phyloP scores from a whole-genome alignment of 2,797 vertebrate genomes.

The Anabacerthia variegaticeps region DNA sequence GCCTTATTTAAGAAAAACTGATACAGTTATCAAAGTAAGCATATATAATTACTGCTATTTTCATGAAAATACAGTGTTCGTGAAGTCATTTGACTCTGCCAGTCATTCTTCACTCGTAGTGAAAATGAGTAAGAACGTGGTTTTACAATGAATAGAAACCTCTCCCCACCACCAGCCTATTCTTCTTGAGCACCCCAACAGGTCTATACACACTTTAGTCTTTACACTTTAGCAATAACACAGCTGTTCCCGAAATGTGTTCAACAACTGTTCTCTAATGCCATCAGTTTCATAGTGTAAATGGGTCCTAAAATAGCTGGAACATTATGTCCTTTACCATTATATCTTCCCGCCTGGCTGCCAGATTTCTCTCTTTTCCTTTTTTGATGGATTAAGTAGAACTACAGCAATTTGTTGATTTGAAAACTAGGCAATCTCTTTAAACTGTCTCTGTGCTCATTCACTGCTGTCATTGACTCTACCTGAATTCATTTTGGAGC shows the following conservation, averaged over 20 bases:
- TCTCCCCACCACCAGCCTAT: not conserved
- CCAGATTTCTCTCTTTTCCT: constrained; percentile 44
- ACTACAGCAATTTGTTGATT: constrained; percentile 54
- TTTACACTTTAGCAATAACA: constrained; percentile 34
- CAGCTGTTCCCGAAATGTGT: constrained; percentile 45
- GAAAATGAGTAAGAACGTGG: not conserved
- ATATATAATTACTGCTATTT: not conserved
- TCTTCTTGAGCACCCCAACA: not conserved
- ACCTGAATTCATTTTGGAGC: constrained; percentile 50
- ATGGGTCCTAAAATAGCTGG: constrained; percentile 60
- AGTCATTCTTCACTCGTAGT: not conserved
- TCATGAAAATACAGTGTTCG: not conserved
- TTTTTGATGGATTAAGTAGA: constrained; percentile 59
- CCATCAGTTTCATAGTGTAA: constrained; percentile 41
- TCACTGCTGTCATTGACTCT: constrained; percentile 26
- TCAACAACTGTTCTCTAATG: constrained; percentile 45
- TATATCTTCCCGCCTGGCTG: constrained; percentile 13
- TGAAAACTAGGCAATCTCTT: constrained; percentile 49
- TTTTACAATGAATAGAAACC: not conserved
- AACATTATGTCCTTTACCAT: constrained; percentile 51
- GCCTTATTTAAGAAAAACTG: constrained; percentile 7
- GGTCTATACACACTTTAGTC: constrained; percentile 7
- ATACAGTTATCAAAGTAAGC: constrained; percentile 12
- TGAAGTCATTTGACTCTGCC: not conserved
- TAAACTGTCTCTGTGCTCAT: constrained; percentile 20